Percentiles rank a stretch among this genome's conserved stretches.
phyloP scores from a whole-genome alignment of 92 coral and sea anemone species.

The Nematostella vectensis region DNA sequence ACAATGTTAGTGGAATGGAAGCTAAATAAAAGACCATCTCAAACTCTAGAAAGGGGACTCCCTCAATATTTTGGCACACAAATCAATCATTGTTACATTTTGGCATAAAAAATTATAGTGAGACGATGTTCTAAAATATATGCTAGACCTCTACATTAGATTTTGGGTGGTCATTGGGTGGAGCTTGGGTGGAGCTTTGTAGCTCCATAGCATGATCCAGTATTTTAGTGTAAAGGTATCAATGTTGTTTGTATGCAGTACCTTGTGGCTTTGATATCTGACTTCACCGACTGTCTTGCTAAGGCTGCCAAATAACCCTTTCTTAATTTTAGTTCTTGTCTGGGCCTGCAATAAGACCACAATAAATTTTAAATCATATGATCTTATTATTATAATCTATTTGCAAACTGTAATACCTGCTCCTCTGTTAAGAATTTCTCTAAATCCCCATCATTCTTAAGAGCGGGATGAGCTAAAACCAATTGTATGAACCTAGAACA shows the following conservation, averaged over 20 bases:
- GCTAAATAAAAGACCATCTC: too few species aligned
- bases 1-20: too few species aligned
- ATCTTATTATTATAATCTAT: background rate
- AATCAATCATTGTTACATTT: too few species aligned
- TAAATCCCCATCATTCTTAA: slow-evolving; percentile 69
- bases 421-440: slow-evolving; percentile 86
- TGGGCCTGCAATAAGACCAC: slow-evolving; percentile 57
- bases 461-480: slow-evolving; percentile 74
- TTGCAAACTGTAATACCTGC: slow-evolving; percentile 50
- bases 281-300: slow-evolving; percentile 83
- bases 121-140: too few species aligned
- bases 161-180: too few species aligned
- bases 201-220: too few species aligned
- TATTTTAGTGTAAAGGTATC: too few species aligned
- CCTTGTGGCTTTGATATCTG: slow-evolving; percentile 79
- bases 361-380: background rate
- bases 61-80: too few species aligned
- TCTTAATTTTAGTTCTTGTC: slow-evolving; percentile 84
- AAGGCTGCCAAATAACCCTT: slow-evolving; percentile 63
- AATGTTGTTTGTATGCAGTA: slow-evolving; percentile 12
- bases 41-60: too few species aligned
- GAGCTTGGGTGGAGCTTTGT: too few species aligned
- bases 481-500: slow-evolving; percentile 72
- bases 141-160: too few species aligned
- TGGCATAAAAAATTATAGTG: background rate